Conservation (phyloP, 2,113 vertebrate genomes). For the Ariopsis seemanni region DNA sequence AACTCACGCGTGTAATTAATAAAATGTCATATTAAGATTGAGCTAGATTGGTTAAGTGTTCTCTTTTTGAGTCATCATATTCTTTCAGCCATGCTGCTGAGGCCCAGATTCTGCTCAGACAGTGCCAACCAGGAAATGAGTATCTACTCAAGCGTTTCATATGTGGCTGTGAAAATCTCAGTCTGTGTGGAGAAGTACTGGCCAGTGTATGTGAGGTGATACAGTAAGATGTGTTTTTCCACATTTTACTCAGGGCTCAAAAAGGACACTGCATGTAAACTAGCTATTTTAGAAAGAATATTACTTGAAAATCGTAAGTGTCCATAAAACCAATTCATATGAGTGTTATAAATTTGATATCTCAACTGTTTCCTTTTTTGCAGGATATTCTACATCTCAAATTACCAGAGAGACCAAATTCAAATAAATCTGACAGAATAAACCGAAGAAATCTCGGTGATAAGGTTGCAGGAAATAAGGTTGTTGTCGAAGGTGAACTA, state of each 20-base stretch:
- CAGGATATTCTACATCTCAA: slow-evolving; percentile 13
- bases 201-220: slow-evolving; percentile 46
- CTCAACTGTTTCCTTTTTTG: background rate
- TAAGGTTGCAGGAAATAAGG: background rate
- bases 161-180: slow-evolving; percentile 45
- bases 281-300: background rate
- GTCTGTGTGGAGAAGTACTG: slow-evolving; percentile 45
- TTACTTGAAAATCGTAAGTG: background rate
- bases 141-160: slow-evolving; percentile 44
- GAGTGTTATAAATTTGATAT: background rate
- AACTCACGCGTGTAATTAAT: background rate
- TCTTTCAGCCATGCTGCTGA: slow-evolving; percentile 53
- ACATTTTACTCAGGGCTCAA: background rate
- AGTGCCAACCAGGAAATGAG: slow-evolving; percentile 41
- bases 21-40: background rate
- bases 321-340: background rate
- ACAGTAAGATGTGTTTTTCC: background rate
- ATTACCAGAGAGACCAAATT: background rate
- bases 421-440: background rate
- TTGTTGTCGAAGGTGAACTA: slow-evolving; percentile 5
- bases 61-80: background rate
- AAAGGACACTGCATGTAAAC: background rate
- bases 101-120: slow-evolving; percentile 57
- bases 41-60: background rate
- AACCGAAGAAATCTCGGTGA: slow-evolving; percentile 1